phyloP scores from a whole-genome alignment of 2,797 vertebrate species.

The Kryptopterus vitreolus region DNA sequence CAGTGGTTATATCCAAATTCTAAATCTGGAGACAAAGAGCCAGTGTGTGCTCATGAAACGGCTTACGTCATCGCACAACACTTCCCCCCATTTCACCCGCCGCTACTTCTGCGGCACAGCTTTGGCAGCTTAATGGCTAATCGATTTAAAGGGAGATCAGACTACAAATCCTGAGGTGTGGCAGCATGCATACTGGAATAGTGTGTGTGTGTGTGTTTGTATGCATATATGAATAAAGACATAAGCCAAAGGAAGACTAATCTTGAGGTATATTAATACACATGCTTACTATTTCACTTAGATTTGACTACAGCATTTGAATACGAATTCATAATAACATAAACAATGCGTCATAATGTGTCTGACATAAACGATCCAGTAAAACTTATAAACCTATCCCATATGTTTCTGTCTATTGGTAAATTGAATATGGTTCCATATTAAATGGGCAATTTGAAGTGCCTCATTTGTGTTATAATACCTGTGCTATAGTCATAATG shows the following conservation, averaged over 20 bases:
- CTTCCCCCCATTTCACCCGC: constrained; percentile 25
- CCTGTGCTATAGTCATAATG: no score
- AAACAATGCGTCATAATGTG: not conserved
- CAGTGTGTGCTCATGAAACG: constrained; percentile 9
- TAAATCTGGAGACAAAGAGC: constrained; percentile 36
- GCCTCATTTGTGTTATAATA: no score
- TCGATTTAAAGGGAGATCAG: constrained; percentile 30
- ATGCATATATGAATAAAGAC: not conserved
- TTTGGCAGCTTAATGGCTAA: constrained; percentile 37
- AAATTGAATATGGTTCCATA: no score
- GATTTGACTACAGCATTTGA: not conserved
- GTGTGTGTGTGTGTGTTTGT: not conserved
- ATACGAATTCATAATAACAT: not conserved
- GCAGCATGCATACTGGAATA: not conserved
- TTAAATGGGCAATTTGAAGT: no score
- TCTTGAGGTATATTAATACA: not conserved
- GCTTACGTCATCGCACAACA: constrained; percentile 21
- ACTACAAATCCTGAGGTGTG: constrained; percentile 32
- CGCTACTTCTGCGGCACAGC: constrained; percentile 13
- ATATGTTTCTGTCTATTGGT: no score
- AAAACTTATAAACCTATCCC: no score
- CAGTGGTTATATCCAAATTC: constrained; percentile 24
- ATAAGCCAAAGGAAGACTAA: not conserved
- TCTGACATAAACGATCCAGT: no score
- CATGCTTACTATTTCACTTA: not conserved